Percentiles rank a stretch among this genome's conserved stretches.
phyloP scores from a whole-genome alignment of 2,888 invertebrate species.

The Tromatobia lineatoria region DNA sequence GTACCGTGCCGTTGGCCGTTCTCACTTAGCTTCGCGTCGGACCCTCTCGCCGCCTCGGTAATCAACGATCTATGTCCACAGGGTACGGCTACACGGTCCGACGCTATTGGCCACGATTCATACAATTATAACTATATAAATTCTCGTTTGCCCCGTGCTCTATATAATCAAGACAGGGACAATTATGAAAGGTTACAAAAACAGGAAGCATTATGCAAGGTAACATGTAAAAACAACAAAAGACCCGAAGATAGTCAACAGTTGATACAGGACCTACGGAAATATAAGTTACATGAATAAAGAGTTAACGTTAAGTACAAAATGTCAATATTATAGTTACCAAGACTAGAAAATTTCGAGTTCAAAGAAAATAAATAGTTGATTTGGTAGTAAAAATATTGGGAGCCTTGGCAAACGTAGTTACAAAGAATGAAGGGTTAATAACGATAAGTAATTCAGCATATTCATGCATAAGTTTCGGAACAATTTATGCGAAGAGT shows the following conservation, averaged over 20 bases:
- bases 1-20: conserved; percentile 10
- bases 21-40: conserved; percentile 41
- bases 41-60: conserved; percentile 47
- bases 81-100: background rate
- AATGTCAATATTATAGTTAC: too few species aligned
- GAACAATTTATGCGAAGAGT: conserved; percentile 28
- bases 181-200: conserved; percentile 1
- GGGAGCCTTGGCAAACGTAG: background rate
- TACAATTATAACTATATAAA: conserved; percentile 61
- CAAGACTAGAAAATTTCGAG: too few species aligned
- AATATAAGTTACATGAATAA: too few species aligned
- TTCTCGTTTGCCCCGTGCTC: conserved; percentile 50
- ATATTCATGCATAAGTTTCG: background rate
- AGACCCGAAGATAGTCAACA: background rate
- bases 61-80: conserved; percentile 47
- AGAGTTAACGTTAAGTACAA: too few species aligned
- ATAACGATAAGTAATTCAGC: conserved; percentile 3
- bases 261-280: too few species aligned
- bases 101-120: conserved; percentile 43
- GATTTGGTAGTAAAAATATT: background rate
- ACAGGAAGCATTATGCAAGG: background rate
- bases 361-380: background rate
- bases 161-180: conserved; percentile 7
- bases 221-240: background rate
- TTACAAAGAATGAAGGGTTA: conserved; percentile 1